phyloP scores from a whole-genome alignment of 2,888 invertebrate species.

The Pollenia amentaria region DNA sequence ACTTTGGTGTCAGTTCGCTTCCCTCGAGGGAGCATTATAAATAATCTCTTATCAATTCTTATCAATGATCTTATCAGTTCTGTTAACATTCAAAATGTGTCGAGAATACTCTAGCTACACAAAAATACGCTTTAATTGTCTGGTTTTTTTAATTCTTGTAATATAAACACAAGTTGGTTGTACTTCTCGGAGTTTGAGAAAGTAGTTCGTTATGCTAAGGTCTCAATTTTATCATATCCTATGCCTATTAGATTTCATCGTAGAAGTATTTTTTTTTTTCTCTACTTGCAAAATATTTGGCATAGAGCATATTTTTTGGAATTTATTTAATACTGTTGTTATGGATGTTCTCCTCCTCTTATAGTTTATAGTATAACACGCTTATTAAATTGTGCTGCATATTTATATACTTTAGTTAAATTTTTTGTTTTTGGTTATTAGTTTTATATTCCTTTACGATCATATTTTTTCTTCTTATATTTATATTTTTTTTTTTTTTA shows the following conservation, averaged over 20 bases:
- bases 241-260: background rate
- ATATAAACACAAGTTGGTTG: no score
- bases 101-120: no score
- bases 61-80: no score
- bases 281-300: conserved; percentile 16
- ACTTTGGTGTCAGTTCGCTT: no score
- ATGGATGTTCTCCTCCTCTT: conserved; percentile 59
- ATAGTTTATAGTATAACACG: conserved; percentile 64
- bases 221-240: no score
- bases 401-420: conserved; percentile 23
- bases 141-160: no score
- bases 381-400: conserved; percentile 68
- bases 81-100: no score
- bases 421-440: conserved; percentile 29
- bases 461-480: background rate
- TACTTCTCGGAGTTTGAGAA: no score
- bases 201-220: no score
- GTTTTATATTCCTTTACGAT: background rate
- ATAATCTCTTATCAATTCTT: no score
- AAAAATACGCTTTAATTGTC: no score
- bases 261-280: conserved; percentile 8
- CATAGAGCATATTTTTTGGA: conserved; percentile 34
- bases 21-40: no score
- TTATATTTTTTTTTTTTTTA: background rate
- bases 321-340: conserved; percentile 58